These are phyloP conservation scores for Caenorhabditis zanzibari DNA, from an alignment of 2,888 invertebrate species.

Conservation along the genomic window DNA sequence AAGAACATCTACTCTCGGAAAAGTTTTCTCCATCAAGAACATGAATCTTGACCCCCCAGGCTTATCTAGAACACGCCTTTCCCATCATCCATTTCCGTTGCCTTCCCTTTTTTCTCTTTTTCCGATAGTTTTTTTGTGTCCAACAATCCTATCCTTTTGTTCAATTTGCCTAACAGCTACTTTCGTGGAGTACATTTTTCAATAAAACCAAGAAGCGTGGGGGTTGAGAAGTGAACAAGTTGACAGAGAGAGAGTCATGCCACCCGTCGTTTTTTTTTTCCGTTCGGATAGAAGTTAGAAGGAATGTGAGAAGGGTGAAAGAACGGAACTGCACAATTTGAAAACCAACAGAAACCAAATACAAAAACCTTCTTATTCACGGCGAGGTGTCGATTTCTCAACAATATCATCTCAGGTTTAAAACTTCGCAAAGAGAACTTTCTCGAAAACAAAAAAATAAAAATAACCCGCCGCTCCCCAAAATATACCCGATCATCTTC, in stretches of 20 bases:
- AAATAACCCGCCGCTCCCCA: slow-evolving; percentile 11
- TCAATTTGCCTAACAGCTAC: slow-evolving; percentile 49
- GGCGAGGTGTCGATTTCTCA: slow-evolving; percentile 20
- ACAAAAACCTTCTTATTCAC: slow-evolving; percentile 16
- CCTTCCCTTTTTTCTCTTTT: neutral
- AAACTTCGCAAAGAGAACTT: neutral
- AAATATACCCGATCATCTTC: slow-evolving; percentile 44
- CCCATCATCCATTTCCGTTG: slow-evolving; percentile 32
- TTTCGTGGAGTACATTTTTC: slow-evolving; percentile 29
- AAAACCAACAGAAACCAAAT: slow-evolving; percentile 10
- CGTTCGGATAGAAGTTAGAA: slow-evolving; percentile 47
- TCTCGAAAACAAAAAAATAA: slow-evolving; percentile 6
- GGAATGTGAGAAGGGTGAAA: slow-evolving; percentile 30
- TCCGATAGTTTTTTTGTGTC: neutral
- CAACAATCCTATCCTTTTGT: slow-evolving; percentile 17
- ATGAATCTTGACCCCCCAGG: slow-evolving; percentile 33
- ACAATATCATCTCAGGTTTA: neutral
- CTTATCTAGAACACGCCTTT: slow-evolving; percentile 38
- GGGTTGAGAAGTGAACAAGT: slow-evolving; percentile 49
- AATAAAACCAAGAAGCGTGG: slow-evolving; percentile 23
- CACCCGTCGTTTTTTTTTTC: slow-evolving; percentile 31
- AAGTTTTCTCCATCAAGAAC: slow-evolving; percentile 23
- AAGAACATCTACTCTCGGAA: slow-evolving; percentile 1
- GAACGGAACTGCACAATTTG: slow-evolving; percentile 32
- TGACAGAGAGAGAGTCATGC: slow-evolving; percentile 60